These are phyloP conservation scores for Penaeus vannamei DNA, from an alignment of 1,140 invertebrate species.

Conservation along the genomic window DNA sequence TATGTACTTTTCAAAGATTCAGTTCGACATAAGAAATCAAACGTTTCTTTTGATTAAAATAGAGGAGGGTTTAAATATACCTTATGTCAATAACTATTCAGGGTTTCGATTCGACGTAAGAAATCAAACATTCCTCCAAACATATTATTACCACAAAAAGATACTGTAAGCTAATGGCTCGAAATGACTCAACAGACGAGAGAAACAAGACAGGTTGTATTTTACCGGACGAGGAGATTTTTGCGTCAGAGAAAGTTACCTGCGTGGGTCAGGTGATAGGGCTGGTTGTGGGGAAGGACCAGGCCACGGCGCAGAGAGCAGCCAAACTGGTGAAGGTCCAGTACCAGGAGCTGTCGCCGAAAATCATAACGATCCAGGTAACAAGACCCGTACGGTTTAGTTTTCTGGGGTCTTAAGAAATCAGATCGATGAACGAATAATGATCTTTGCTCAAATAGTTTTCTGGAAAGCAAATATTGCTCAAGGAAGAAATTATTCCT, in stretches of 20 bases:
- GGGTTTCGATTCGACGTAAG: too few species aligned
- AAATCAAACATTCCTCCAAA: too few species aligned
- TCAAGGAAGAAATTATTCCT: too few species aligned
- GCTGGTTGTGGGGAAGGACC: slow-evolving; percentile 79
- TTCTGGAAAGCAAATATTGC: too few species aligned
- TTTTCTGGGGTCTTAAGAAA: neutral
- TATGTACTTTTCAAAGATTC: neutral
- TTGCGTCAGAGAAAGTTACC: slow-evolving; percentile 62
- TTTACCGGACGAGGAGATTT: slow-evolving; percentile 73
- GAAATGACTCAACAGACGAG: slow-evolving; percentile 74
- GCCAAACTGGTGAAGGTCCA: slow-evolving; percentile 79
- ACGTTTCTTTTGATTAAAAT: neutral
- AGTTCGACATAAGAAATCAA: too few species aligned
- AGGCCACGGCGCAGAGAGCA: slow-evolving; percentile 77
- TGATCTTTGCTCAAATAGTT: too few species aligned
- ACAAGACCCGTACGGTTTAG: neutral
- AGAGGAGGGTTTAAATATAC: neutral
- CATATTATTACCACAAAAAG: too few species aligned
- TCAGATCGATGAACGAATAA: too few species aligned
- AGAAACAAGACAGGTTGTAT: slow-evolving; percentile 80
- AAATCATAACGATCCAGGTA: slow-evolving; percentile 77
- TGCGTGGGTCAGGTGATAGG: slow-evolving; percentile 81
- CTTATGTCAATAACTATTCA: neutral
- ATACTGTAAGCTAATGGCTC: neutral
- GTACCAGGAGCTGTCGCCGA: slow-evolving; percentile 75